Evolutionary conservation across 2,888 invertebrate species (phyloP).

Genomic region (Anthoptus insignis): DNA sequence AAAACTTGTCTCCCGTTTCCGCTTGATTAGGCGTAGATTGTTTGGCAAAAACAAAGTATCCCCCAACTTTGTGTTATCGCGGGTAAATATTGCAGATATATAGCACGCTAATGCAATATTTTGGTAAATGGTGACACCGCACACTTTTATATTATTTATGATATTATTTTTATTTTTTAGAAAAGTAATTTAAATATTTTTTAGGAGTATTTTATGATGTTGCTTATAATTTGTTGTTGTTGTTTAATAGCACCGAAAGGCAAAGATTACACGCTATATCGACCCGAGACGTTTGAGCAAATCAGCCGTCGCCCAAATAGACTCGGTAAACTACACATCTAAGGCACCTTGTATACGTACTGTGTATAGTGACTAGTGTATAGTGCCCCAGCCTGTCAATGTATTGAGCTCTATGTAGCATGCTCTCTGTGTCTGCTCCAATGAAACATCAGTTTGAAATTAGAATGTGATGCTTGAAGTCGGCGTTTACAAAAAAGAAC

Average conservation of each 20-base stretch:
- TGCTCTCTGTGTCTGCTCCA: conserved; percentile 42
- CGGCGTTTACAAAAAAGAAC: neutral
- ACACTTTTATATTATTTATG: conserved; percentile 40
- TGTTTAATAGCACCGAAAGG: conserved; percentile 82
- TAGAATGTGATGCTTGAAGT: neutral
- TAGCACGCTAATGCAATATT: conserved; percentile 50
- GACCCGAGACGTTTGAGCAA: conserved; percentile 81
- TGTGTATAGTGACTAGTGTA: conserved; percentile 60
- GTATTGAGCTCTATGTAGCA: conserved; percentile 42
- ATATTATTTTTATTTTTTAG: conserved; percentile 36
- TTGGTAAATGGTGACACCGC: conserved; percentile 44
- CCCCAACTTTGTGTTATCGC: conserved; percentile 70
- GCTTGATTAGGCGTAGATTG: conserved; percentile 84
- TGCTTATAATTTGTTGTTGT: conserved; percentile 54
- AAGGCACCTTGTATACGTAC: conserved; percentile 61
- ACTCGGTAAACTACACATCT: conserved; percentile 72
- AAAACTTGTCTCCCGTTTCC: conserved; percentile 78
- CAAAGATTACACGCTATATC: conserved; percentile 82
- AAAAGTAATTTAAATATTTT: conserved; percentile 23
- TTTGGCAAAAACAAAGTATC: conserved; percentile 83
- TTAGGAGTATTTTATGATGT: conserved; percentile 2
- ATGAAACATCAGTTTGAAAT: neutral
- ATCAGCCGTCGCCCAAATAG: conserved; percentile 76
- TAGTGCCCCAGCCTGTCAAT: conserved; percentile 42
- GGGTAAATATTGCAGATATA: conserved; percentile 71